Conservation (phyloP, 30 jellyfish, hydroid and myxozoan species). For the Haliclystus octoradiatus region DNA sequence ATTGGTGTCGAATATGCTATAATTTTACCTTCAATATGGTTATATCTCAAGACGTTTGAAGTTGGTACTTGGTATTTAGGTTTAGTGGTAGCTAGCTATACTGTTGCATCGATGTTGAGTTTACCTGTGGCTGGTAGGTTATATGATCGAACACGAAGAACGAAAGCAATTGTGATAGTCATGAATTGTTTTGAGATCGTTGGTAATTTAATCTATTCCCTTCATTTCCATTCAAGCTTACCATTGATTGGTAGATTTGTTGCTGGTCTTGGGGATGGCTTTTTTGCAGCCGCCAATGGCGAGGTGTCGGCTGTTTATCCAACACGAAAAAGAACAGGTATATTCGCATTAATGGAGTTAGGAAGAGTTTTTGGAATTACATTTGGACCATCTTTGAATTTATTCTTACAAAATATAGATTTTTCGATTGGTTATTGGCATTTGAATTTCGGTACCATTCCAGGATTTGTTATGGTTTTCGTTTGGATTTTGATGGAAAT, state of each 20-base stretch:
- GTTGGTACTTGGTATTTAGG: conserved; percentile 94
- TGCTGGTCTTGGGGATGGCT: conserved; percentile 97
- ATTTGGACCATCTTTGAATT: conserved; percentile 80
- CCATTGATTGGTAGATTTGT: conserved; percentile 57
- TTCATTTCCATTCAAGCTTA: conserved; percentile 74
- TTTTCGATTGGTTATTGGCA: conserved; percentile 72
- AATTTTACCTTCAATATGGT: conserved; percentile 89
- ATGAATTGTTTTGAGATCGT: conserved; percentile 73
- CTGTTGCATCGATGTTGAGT: conserved; percentile 83
- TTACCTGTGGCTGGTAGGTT: conserved; percentile 83
- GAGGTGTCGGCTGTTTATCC: conserved; percentile 82
- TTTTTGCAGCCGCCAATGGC: conserved; percentile 91
- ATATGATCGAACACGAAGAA: conserved; percentile 69
- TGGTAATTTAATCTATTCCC: conserved; percentile 78
- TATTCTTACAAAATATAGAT: conserved; percentile 64
- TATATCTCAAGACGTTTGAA: conserved; percentile 53
- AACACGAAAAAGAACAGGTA: conserved; percentile 58
- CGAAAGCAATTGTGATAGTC: conserved; percentile 54
- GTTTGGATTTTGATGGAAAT: conserved; percentile 71
- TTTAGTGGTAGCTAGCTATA: conserved; percentile 60
- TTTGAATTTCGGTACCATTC: conserved; percentile 74
- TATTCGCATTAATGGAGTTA: conserved; percentile 77
- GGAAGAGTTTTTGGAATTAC: conserved; percentile 94
- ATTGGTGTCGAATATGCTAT: conserved; percentile 94
- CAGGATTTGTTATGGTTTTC: conserved; percentile 85